A percentile compares a stretch with the other conserved stretches of the same genome.
Evolutionary conservation across 2,113 vertebrate species (phyloP).

Genomic region (Thryonomys swinderianus): DNA sequence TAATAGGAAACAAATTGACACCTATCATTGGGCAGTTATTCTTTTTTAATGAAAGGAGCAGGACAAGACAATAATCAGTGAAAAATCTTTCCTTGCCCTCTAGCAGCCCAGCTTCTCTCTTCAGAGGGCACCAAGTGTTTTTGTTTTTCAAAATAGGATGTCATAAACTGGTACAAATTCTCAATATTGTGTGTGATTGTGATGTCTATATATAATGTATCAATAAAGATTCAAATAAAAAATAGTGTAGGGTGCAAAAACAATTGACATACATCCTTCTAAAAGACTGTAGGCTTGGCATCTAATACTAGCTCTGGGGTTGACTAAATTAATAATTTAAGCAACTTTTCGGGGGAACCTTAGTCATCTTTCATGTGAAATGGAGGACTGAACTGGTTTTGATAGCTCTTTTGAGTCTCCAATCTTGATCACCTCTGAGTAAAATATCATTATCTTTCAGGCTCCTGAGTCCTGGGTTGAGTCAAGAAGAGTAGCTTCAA

Average conservation of each 20-base stretch:
- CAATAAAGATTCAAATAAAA: no score
- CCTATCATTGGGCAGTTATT: not conserved
- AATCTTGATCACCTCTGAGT: not conserved
- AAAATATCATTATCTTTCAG: slow-evolving; percentile 15
- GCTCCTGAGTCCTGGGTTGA: not conserved
- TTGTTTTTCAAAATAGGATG: slow-evolving; percentile 12
- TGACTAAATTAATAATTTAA: slow-evolving; percentile 17
- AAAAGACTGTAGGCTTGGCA: slow-evolving; percentile 23
- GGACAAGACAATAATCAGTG: no score
- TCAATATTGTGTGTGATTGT: no score
- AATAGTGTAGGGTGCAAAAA: not conserved
- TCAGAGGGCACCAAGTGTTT: not conserved
- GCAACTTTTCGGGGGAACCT: not conserved
- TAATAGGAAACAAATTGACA: not conserved
- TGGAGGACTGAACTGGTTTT: not conserved
- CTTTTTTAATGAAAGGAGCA: not conserved
- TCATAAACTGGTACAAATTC: no score
- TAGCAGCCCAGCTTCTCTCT: no score
- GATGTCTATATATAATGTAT: no score
- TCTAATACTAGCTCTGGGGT: slow-evolving; percentile 43
- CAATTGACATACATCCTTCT: not conserved
- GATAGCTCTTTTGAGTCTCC: not conserved
- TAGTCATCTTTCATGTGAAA: slow-evolving; percentile 32
- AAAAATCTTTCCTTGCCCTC: no score
- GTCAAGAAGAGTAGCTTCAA: slow-evolving; percentile 55